Evolutionary conservation across 1,140 invertebrate species (phyloP).

Genomic region (Stegodyphus dumicola): DNA sequence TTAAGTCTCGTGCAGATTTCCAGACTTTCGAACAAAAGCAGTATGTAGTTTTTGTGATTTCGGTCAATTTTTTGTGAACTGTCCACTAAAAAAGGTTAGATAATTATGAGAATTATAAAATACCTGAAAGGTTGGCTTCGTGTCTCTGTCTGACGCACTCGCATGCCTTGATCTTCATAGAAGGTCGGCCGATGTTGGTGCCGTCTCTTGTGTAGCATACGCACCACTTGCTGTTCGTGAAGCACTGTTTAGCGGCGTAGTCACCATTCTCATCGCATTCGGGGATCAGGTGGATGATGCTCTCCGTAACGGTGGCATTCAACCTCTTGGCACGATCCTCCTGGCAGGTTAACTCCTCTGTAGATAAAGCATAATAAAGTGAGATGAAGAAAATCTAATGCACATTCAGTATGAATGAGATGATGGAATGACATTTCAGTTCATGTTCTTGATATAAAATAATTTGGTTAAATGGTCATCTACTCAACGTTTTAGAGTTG

Average conservation of each 20-base stretch:
- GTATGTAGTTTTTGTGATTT: too few relatives aligned
- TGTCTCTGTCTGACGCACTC: slow-evolving; percentile 47
- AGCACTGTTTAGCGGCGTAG: slow-evolving; percentile 62
- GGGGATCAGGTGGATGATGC: slow-evolving; percentile 51
- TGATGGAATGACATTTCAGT: too few relatives aligned
- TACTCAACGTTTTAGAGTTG: too few relatives aligned
- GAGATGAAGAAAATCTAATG: too few relatives aligned
- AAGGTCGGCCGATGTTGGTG: slow-evolving; percentile 46
- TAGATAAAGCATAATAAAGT: not conserved
- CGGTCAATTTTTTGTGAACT: too few relatives aligned
- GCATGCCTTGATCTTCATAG: slow-evolving; percentile 59
- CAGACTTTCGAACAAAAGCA: too few relatives aligned
- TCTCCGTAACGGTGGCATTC: slow-evolving; percentile 50
- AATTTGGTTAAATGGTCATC: too few relatives aligned
- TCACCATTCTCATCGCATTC: slow-evolving; percentile 60
- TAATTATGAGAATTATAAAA: too few relatives aligned
- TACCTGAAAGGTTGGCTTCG: slow-evolving; percentile 12
- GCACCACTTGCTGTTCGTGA: slow-evolving; percentile 57
- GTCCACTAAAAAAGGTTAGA: too few relatives aligned
- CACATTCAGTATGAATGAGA: too few relatives aligned
- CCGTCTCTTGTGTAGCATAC: slow-evolving; percentile 62
- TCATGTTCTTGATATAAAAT: too few relatives aligned
- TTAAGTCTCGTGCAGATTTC: too few relatives aligned
- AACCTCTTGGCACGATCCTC: slow-evolving; percentile 36
- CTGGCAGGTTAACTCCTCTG: slow-evolving; percentile 30